Base-by-base conservation (phyloP, 2,888 invertebrate genomes). In the Allygus modestus region DNA sequence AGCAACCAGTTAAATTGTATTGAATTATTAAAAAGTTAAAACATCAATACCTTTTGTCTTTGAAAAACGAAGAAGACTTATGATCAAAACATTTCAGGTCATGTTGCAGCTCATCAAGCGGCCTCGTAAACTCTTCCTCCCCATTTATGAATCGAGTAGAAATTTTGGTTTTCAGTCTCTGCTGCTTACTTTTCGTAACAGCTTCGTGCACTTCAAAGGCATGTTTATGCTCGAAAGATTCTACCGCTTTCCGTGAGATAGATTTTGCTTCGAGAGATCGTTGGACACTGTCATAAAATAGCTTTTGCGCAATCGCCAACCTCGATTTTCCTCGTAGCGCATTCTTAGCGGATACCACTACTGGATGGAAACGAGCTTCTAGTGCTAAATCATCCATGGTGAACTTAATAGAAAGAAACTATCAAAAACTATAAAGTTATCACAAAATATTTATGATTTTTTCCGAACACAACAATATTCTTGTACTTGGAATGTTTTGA, bases 291-390 rank as follows among this genome's bases (percentile, higher is more conserved):
- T 89, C 90, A 0, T 89, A 87, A 84, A 88, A 89, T n/a, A 91
- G 85, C 23, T 90, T 90, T 81, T 89, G 89, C 86, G 90, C 94
- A 85, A 96, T 96, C 71, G 94, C 94, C 89, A 92, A 94, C 7
- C 96, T 96, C 1, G 96, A 96, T 92, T 94, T 96, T 79, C 95
- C 96, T 88, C 94, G 92, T 73, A 95, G 90, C 88, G 91, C 92
- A 37, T 84, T 81, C 41, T 82, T 84, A n/a, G 75, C 58, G 23
- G 54, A 69, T 73, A n/a, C 23, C 5, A 82, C 61, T 15, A 81
- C 58, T 15, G 84, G 81, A 41, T 84, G 84, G 2, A 84, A 41
- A n/a, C 41, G 20, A 0, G 82, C 51, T 23, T 84, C 84, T 20
- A 71, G 26, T 17, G 71, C 73, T 31, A 81, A 75, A 31, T 58